These are phyloP conservation scores for Drosophila niveifrons DNA, from an alignment of 2,888 invertebrate species.

Conservation along the genomic window DNA sequence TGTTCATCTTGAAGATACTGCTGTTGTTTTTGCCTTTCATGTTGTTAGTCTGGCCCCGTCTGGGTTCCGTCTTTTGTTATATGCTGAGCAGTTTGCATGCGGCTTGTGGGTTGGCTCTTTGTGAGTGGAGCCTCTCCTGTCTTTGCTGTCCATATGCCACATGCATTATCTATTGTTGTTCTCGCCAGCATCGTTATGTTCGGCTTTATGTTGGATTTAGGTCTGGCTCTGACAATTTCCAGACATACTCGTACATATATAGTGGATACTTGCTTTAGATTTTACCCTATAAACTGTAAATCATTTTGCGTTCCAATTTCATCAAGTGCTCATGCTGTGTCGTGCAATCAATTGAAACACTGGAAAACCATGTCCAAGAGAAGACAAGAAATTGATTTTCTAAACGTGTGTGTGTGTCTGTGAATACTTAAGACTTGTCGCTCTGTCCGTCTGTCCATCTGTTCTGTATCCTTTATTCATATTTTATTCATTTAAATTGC, in stretches of 20 bases:
- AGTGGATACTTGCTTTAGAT: constrained; percentile 4
- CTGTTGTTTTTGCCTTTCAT: constrained; percentile 20
- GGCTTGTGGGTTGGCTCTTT: constrained; percentile 26
- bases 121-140: constrained; percentile 20
- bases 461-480: constrained; percentile 8
- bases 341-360: constrained; percentile 28
- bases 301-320: constrained; percentile 34
- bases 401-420: constrained; percentile 2
- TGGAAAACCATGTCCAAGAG: constrained; percentile 12
- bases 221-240: constrained; percentile 43
- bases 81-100: constrained; percentile 6
- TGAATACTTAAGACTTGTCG: constrained; percentile 6
- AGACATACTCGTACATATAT: background rate
- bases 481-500: constrained; percentile 44
- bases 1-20: constrained; percentile 21
- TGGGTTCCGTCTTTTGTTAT: constrained; percentile 31
- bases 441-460: background rate
- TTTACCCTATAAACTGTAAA: constrained; percentile 25
- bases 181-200: constrained; percentile 18
- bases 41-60: constrained; percentile 14
- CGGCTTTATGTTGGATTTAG: constrained; percentile 15
- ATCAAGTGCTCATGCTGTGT: constrained; percentile 26
- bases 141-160: constrained; percentile 49
- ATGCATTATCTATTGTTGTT: constrained; percentile 56
- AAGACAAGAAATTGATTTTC: constrained; percentile 32